Evolutionary conservation across 2,888 invertebrate genomes (phyloP).

Genomic region (Lepidochrysops patricia): DNA sequence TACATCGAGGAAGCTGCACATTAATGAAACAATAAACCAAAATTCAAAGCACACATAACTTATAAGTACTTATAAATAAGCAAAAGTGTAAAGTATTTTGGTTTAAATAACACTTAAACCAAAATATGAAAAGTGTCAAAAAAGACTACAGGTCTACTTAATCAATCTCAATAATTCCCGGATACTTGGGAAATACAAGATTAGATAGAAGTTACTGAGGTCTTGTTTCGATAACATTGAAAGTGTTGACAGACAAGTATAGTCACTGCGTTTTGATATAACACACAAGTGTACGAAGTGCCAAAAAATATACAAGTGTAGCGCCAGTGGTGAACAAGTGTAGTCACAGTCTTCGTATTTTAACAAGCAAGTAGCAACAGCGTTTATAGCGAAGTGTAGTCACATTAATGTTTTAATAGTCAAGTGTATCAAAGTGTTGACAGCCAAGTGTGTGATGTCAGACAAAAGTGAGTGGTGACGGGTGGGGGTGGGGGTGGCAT

Average conservation of each 20-base stretch:
- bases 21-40: neutral
- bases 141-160: neutral
- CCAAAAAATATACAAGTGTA: too few species aligned
- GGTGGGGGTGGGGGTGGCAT: slow-evolving; percentile 28
- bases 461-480: too few species aligned
- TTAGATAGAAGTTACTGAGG: too few species aligned
- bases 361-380: neutral
- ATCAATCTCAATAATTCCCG: neutral
- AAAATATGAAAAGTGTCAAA: neutral
- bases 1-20: neutral
- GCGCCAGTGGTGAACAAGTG: too few species aligned
- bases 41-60: too few species aligned
- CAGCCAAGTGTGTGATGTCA: neutral
- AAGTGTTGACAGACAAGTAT: neutral
- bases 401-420: too few species aligned
- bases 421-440: neutral
- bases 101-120: neutral
- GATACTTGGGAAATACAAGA: too few species aligned
- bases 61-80: too few species aligned
- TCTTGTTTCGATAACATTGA: neutral
- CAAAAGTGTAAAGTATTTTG: neutral
- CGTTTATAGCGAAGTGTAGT: neutral
- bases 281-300: too few species aligned
- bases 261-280: too few species aligned
- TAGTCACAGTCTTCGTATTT: neutral